These are phyloP conservation scores for Machimus atricapillus DNA, from an alignment of 2,888 invertebrate genomes.

Conservation along the genomic window DNA sequence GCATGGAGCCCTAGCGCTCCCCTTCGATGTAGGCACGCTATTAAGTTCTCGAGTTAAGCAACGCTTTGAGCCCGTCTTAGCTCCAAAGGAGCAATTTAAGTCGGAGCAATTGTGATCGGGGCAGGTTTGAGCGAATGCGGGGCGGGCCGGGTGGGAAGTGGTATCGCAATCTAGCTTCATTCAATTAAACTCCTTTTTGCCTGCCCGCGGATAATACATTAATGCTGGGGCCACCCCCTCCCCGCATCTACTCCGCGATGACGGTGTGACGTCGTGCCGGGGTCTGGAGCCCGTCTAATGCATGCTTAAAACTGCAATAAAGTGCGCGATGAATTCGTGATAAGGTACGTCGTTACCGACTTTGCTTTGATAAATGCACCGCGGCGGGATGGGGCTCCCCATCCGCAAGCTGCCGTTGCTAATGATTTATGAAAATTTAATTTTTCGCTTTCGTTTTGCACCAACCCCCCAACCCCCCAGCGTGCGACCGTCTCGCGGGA, in stretches of 20 bases:
- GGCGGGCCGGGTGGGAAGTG: neutral
- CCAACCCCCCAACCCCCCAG: neutral
- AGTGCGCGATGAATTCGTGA: neutral
- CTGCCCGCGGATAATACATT: neutral
- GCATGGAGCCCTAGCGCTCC: neutral
- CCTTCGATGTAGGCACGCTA: constrained; percentile 5
- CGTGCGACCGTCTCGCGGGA: neutral
- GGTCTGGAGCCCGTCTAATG: neutral
- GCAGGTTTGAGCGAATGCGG: neutral
- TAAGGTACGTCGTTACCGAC: constrained; percentile 14
- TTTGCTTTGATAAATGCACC: constrained; percentile 1
- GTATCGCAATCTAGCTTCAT: neutral
- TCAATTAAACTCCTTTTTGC: constrained; percentile 1
- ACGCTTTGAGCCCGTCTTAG: neutral
- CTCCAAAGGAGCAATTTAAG: constrained; percentile 7
- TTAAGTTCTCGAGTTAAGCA: neutral
- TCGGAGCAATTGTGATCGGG: neutral
- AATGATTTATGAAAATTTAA: constrained; percentile 16
- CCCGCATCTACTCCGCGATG: neutral
- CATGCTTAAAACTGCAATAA: constrained; percentile 5
- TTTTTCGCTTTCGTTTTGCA: neutral
- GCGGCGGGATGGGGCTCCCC: neutral
- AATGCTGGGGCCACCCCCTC: neutral
- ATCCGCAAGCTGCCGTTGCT: neutral
- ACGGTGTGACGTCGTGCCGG: neutral